These are phyloP conservation scores for Phlogophora meticulosa DNA, from an alignment of 2,888 invertebrate species.

Conservation along the genomic window DNA sequence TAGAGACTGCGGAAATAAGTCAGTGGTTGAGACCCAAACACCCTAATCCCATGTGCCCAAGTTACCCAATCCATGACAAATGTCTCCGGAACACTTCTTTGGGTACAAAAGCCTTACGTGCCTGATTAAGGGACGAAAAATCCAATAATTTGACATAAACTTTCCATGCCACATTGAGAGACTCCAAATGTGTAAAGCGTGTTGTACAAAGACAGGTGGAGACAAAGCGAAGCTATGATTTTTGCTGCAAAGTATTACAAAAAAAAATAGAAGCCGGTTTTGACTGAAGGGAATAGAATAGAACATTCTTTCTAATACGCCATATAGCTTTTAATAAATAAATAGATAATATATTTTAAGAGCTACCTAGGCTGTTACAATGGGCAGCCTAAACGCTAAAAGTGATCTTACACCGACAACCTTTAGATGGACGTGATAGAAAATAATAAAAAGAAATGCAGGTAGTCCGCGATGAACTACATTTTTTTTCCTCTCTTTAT, in stretches of 20 bases:
- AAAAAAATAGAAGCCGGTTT: no score
- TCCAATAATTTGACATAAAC: constrained; percentile 80
- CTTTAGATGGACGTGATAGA: no score
- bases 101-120: constrained; percentile 68
- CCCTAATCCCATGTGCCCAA: constrained; percentile 47
- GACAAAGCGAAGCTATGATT: constrained; percentile 26
- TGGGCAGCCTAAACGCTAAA: no score
- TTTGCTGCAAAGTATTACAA: neutral
- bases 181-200: constrained; percentile 30
- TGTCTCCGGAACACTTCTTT: constrained; percentile 60
- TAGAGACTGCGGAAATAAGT: constrained; percentile 33
- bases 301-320: no score
- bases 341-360: no score
- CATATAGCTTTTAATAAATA: no score
- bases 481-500: no score
- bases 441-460: no score
- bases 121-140: constrained; percentile 78
- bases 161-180: constrained; percentile 71
- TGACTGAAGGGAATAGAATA: no score
- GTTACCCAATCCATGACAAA: constrained; percentile 65
- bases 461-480: no score
- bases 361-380: no score
- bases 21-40: constrained; percentile 35
- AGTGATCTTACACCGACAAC: no score
- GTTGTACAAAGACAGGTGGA: constrained; percentile 11